Evolutionary conservation across 2,113 vertebrate species (phyloP).

Genomic region (Corythaixoides concolor): DNA sequence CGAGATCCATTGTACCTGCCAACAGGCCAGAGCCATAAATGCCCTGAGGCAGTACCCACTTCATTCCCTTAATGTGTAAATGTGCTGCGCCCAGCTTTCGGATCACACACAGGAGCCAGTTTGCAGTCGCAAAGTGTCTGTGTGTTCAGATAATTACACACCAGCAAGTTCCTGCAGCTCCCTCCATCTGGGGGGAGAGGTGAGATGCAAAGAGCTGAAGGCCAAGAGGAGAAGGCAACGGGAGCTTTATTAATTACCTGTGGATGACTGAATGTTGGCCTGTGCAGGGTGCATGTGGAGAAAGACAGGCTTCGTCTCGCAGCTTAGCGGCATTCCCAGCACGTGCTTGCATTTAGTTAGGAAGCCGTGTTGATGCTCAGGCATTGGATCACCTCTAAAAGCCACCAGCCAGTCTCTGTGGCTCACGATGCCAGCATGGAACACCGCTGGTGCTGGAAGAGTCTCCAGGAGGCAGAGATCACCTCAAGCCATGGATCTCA

Average conservation of each 20-base stretch:
- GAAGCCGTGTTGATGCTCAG: neutral
- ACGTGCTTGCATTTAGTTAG: neutral
- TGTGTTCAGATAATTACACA: neutral
- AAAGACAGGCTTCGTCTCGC: neutral
- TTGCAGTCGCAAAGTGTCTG: neutral
- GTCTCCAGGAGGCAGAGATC: neutral
- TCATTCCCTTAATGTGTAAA: neutral
- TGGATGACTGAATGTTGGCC: neutral
- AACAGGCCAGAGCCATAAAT: neutral
- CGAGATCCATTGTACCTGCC: neutral
- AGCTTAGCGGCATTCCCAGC: neutral
- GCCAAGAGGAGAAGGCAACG: neutral
- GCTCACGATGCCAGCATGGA: fast-evolving
- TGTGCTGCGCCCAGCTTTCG: neutral
- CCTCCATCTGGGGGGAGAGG: neutral
- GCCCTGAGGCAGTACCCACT: neutral
- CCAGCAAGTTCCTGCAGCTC: neutral
- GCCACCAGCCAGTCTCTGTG: neutral
- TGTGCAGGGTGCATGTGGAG: neutral
- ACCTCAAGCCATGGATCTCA: fast-evolving
- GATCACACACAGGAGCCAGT: neutral
- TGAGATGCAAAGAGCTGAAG: neutral
- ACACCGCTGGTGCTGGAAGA: too few relatives aligned
- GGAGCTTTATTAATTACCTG: neutral
- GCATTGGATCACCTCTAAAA: neutral